These are phyloP conservation scores for Patiria pectinifera DNA, from an alignment of 53 echinoderm and acorn worm genomes.

Conservation along the genomic window DNA sequence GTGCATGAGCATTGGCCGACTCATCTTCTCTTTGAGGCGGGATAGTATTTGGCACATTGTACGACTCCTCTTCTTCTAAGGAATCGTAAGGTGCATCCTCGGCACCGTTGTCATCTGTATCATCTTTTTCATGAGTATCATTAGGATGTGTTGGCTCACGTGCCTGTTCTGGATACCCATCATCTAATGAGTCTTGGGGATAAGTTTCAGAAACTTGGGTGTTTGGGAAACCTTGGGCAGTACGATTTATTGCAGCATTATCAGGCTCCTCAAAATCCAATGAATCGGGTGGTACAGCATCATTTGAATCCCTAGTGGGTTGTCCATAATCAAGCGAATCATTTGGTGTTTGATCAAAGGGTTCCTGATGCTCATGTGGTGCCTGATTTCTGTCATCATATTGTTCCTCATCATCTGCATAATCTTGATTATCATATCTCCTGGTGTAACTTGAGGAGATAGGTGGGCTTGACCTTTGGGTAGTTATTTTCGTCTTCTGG, in stretches of 20 bases:
- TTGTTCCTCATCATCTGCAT: constrained; percentile 30
- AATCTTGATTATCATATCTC: constrained; percentile 40
- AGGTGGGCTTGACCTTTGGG: not conserved
- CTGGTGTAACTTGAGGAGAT: constrained; percentile 27
- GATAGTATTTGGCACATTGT: not conserved
- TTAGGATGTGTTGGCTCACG: not conserved
- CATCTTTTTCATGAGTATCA: not conserved
- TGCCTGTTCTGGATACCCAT: not conserved
- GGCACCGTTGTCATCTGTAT: not conserved
- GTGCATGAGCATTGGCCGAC: not conserved
- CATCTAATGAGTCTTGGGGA: constrained; percentile 37
- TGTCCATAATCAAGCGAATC: constrained; percentile 27
- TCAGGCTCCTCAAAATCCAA: constrained; percentile 12
- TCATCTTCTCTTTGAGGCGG: not conserved
- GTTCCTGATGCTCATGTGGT: not conserved
- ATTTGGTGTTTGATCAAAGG: constrained; percentile 17
- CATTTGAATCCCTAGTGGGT: constrained; percentile 1
- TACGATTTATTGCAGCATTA: not conserved
- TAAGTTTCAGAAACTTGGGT: constrained; percentile 7
- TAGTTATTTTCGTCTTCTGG: not conserved
- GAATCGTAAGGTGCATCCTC: constrained; percentile 47
- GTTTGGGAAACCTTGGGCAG: not conserved
- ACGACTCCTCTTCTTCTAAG: constrained; percentile 37
- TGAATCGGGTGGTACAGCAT: constrained; percentile 22
- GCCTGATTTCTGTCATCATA: not conserved